Conservation (phyloP, 1,140 invertebrate species). For the Tenebrio molitor region DNA sequence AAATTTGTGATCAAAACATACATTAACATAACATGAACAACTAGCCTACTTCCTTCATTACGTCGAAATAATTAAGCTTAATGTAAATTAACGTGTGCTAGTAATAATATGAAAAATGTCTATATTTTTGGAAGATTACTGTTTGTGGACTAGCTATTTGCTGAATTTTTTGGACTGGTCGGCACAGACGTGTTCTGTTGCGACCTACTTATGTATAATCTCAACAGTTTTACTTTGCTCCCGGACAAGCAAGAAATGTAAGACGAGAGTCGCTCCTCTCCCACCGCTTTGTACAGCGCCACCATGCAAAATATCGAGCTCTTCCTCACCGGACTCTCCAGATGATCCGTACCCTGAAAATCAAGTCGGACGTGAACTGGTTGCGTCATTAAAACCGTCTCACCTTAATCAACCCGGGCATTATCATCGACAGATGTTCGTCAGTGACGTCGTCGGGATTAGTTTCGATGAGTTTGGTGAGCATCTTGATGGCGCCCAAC, state of each 20-base stretch:
- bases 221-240: slow-evolving; percentile 76
- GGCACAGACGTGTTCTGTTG: slow-evolving; percentile 55
- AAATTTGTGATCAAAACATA: slow-evolving; percentile 4
- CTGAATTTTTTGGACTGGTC: slow-evolving; percentile 57
- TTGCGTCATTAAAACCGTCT: neutral
- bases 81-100: slow-evolving; percentile 24
- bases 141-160: slow-evolving; percentile 48
- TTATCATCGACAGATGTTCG: slow-evolving; percentile 81
- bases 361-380: slow-evolving; percentile 19
- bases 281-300: slow-evolving; percentile 87
- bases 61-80: slow-evolving; percentile 27
- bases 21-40: neutral
- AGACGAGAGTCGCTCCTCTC: slow-evolving; percentile 84
- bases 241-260: slow-evolving; percentile 84
- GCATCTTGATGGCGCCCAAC: slow-evolving; percentile 93
- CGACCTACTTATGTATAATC: slow-evolving; percentile 62
- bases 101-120: slow-evolving; percentile 25
- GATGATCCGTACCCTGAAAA: slow-evolving; percentile 86
- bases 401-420: slow-evolving; percentile 91
- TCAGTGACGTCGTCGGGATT: slow-evolving; percentile 78
- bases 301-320: slow-evolving; percentile 97
- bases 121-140: slow-evolving; percentile 4
- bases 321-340: slow-evolving; percentile 91
- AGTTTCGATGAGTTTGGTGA: slow-evolving; percentile 86
- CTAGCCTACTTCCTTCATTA: slow-evolving; percentile 15